A percentile compares a stretch with the other conserved stretches of the same genome.
phyloP scores from a whole-genome alignment of 2,113 vertebrate genomes.

The Gopherus evgoodei region DNA sequence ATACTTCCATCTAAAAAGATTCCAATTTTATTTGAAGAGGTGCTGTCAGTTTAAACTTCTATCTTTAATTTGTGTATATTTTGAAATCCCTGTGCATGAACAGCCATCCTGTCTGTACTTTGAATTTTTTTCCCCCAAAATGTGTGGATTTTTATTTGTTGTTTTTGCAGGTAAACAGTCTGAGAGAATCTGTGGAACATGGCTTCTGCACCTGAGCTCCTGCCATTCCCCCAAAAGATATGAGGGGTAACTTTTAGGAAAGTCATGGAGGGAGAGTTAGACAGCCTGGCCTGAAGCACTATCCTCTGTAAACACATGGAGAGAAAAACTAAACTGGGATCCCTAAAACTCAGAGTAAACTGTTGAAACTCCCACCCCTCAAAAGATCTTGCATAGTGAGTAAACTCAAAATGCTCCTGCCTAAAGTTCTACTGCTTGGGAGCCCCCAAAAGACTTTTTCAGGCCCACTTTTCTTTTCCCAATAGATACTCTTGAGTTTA shows the following conservation, averaged over 20 bases:
- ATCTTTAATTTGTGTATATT: neutral
- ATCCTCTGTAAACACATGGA: rapidly evolving
- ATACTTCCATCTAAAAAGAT: neutral
- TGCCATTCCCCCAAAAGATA: neutral
- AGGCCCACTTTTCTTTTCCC: neutral
- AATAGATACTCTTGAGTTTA: neutral
- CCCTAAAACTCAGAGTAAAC: neutral
- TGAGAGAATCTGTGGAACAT: neutral
- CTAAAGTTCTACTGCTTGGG: neutral
- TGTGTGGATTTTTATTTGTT: neutral
- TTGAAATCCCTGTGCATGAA: neutral
- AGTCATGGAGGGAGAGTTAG: neutral
- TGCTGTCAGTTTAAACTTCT: neutral
- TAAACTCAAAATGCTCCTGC: rapidly evolving
- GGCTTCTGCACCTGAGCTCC: neutral
- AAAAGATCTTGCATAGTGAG: neutral
- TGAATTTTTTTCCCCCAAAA: neutral
- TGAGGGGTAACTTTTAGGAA: neutral
- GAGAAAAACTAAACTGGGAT: rapidly evolving
- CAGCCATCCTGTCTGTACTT: neutral
- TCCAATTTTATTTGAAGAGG: neutral
- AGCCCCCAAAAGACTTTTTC: neutral
- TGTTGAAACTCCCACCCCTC: rapidly evolving
- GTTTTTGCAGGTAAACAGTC: neutral
- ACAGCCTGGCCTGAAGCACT: neutral